Conservation (phyloP, 2,888 invertebrate species). For the Eristalis arbustorum region DNA sequence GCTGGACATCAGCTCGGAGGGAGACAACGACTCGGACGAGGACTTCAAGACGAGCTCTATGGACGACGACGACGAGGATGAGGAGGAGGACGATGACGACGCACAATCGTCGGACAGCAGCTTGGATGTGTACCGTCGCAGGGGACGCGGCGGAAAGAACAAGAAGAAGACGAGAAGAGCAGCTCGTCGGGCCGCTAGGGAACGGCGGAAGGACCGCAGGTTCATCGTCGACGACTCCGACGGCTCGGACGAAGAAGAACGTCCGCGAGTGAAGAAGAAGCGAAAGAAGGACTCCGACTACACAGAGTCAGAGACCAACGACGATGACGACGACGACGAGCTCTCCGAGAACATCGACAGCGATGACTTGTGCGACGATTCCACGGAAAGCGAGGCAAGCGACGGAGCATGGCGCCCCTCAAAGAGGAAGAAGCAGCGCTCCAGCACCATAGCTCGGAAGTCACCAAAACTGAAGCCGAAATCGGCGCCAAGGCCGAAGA, state of each 20-base stretch:
- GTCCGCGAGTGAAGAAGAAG: conserved; percentile 82
- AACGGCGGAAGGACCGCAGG: conserved; percentile 78
- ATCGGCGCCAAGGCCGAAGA: conserved; percentile 72
- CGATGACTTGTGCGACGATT: conserved; percentile 79
- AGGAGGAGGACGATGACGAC: conserved; percentile 82
- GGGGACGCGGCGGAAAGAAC: conserved; percentile 81
- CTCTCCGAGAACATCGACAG: conserved; percentile 79
- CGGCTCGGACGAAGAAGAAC: conserved; percentile 79
- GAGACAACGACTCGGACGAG: conserved; percentile 91
- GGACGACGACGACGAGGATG: conserved; percentile 81
- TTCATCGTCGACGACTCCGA: conserved; percentile 83
- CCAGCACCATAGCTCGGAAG: conserved; percentile 74
- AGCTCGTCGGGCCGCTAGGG: conserved; percentile 81
- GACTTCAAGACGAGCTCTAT: conserved; percentile 90
- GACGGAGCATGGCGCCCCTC: conserved; percentile 79
- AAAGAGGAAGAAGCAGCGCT: conserved; percentile 76
- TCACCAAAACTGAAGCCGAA: conserved; percentile 75
- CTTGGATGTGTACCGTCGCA: conserved; percentile 80
- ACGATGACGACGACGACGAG: conserved; percentile 78
- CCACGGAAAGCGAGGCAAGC: conserved; percentile 77
- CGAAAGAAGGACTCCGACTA: conserved; percentile 81
- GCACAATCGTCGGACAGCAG: conserved; percentile 81
- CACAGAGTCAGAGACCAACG: conserved; percentile 84
- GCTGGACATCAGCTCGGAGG: conserved; percentile 89
- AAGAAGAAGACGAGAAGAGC: conserved; percentile 80